These are phyloP conservation scores for Ptychochromis oligacanthus DNA, from an alignment of 2,113 vertebrate genomes.

Conservation along the genomic window DNA sequence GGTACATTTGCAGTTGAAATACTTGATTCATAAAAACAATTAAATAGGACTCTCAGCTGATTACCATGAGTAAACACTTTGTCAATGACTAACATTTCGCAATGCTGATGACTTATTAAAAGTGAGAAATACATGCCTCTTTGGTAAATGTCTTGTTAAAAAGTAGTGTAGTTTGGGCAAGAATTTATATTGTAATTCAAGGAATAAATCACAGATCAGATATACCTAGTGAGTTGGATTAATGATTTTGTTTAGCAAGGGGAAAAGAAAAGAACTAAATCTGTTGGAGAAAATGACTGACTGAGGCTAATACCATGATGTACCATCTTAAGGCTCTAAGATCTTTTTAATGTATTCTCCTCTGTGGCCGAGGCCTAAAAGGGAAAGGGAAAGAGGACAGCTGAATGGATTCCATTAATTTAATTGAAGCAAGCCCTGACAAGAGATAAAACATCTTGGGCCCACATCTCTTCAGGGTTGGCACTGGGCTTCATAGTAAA, in stretches of 20 bases:
- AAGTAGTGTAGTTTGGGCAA: not conserved
- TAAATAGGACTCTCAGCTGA: too few species aligned
- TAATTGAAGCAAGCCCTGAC: conserved; percentile 97
- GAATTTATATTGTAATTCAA: not conserved
- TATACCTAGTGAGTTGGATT: conserved; percentile 81
- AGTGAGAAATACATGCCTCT: not conserved
- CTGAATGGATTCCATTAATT: conserved; percentile 99
- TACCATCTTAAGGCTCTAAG: conserved; percentile 97
- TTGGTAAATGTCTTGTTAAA: not conserved
- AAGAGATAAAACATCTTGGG: conserved; percentile 97
- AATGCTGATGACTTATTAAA: not conserved
- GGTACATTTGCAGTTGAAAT: too few species aligned
- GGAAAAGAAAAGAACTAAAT: conserved; percentile 33
- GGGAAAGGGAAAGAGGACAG: conserved; percentile 82
- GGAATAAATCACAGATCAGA: conserved; percentile 82
- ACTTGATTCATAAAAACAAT: too few species aligned
- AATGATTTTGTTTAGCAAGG: conserved; percentile 87
- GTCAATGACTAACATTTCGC: not conserved
- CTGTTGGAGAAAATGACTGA: conserved; percentile 81
- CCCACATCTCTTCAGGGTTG: conserved; percentile 90
- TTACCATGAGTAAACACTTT: too few species aligned
- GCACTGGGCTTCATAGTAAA: conserved; percentile 88
- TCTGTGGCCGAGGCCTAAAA: conserved; percentile 88
- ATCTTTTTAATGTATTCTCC: conserved; percentile 99
- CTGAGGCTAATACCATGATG: conserved; percentile 90